These are phyloP conservation scores for Chloroceryle aenea DNA, from an alignment of 2,113 vertebrate genomes.

Conservation along the genomic window DNA sequence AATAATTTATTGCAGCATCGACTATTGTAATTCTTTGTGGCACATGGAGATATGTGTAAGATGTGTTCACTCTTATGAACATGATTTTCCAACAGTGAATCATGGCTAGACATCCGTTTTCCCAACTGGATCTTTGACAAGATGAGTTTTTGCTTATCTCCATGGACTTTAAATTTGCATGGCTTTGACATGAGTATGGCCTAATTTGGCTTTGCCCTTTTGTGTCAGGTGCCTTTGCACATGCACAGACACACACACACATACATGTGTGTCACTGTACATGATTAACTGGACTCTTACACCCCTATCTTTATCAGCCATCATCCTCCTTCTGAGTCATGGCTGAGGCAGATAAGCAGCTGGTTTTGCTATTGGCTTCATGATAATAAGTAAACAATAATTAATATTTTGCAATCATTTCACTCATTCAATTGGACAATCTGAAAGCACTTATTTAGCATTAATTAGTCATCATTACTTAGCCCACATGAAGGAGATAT, in stretches of 20 bases:
- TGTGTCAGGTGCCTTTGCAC: background rate
- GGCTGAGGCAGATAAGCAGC: constrained; percentile 10
- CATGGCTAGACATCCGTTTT: background rate
- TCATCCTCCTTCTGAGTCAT: constrained; percentile 21
- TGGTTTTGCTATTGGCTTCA: background rate
- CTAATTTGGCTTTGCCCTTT: background rate
- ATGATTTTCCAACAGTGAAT: background rate
- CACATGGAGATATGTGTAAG: background rate
- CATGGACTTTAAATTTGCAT: background rate
- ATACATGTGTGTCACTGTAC: background rate
- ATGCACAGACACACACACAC: background rate
- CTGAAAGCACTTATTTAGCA: background rate
- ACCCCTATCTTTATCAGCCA: background rate
- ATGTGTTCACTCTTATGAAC: background rate
- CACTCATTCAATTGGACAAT: background rate
- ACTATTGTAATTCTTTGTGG: background rate
- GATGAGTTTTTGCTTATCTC: background rate
- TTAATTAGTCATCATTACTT: constrained; percentile 29
- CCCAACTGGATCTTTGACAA: background rate
- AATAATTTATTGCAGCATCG: background rate
- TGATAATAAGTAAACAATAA: constrained; percentile 24
- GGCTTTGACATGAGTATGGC: background rate
- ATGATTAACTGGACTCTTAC: background rate
- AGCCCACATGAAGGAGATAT: background rate
- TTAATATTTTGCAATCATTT: constrained; percentile 43